Evolutionary conservation across 2,113 vertebrate species (phyloP).

Genomic region (Mastomys natalensis): DNA sequence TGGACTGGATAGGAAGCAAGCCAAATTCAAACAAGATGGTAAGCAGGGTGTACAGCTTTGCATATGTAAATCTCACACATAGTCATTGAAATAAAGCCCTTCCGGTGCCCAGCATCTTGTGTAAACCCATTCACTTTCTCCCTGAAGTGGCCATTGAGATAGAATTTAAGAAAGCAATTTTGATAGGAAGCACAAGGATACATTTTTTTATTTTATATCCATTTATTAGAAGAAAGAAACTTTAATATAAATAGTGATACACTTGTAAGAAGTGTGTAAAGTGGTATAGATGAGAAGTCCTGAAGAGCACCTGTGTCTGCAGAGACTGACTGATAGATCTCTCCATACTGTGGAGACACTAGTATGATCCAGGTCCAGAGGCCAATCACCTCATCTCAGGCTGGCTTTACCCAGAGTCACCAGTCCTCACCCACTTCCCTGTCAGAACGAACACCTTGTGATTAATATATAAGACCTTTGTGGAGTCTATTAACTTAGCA

Average conservation of each 20-base stretch:
- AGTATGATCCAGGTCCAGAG: background rate
- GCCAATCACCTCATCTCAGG: background rate
- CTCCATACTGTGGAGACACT: background rate
- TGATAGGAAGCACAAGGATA: background rate
- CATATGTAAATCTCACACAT: slow-evolving; percentile 44
- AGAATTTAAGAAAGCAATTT: background rate
- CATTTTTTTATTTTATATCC: background rate
- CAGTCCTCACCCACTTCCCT: background rate
- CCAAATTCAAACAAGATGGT: background rate
- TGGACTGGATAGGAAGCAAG: background rate
- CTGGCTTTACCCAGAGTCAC: background rate
- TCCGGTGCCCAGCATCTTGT: background rate
- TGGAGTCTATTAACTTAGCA: background rate
- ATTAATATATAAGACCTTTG: background rate
- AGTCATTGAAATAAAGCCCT: background rate
- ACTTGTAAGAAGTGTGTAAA: background rate
- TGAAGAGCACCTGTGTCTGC: background rate
- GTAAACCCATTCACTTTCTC: background rate
- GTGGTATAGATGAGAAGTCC: background rate
- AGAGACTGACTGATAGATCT: background rate
- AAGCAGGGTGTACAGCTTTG: background rate
- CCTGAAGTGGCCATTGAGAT: background rate
- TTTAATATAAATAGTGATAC: background rate
- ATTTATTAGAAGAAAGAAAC: slow-evolving; percentile 1
- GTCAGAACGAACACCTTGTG: background rate